These are phyloP conservation scores for Tenualosa thibaudeaui DNA, from an alignment of 2,797 vertebrate species.

Conservation along the genomic window DNA sequence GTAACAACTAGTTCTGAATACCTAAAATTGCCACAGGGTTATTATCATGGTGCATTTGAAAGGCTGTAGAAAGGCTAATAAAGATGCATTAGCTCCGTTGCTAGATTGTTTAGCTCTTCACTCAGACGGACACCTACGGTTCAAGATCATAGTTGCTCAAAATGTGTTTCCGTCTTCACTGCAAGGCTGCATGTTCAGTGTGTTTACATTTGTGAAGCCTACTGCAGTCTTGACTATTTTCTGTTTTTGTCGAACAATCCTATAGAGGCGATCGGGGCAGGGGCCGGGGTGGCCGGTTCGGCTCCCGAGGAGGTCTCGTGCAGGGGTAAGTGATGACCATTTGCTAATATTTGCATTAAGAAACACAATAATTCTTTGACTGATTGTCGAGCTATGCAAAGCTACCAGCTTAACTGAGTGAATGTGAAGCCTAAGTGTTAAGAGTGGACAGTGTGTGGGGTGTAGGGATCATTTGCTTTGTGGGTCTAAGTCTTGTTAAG, in stretches of 20 bases:
- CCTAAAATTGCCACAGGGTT: neutral
- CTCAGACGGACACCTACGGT: neutral
- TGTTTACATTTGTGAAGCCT: neutral
- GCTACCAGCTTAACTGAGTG: too few relatives aligned
- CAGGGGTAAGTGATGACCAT: slow-evolving; percentile 80
- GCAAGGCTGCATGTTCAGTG: neutral
- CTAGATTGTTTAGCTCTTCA: neutral
- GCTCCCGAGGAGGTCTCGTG: slow-evolving; percentile 86
- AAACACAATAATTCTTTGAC: too few relatives aligned
- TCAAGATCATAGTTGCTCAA: neutral
- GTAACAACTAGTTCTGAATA: neutral
- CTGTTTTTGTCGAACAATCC: slow-evolving; percentile 7
- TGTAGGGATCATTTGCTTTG: too few relatives aligned
- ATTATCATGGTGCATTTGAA: neutral
- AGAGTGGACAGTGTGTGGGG: too few relatives aligned
- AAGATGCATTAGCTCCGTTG: neutral
- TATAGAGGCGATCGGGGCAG: slow-evolving; percentile 92
- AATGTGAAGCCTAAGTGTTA: too few relatives aligned
- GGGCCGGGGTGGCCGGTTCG: slow-evolving; percentile 91
- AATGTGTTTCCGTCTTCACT: neutral
- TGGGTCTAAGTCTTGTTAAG: too few relatives aligned
- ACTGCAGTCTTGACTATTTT: neutral
- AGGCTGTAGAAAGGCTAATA: neutral
- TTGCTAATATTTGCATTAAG: neutral
- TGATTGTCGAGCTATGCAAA: too few relatives aligned